Base-by-base conservation (phyloP, 2,888 invertebrate species). In the Diarsia mendica region DNA sequence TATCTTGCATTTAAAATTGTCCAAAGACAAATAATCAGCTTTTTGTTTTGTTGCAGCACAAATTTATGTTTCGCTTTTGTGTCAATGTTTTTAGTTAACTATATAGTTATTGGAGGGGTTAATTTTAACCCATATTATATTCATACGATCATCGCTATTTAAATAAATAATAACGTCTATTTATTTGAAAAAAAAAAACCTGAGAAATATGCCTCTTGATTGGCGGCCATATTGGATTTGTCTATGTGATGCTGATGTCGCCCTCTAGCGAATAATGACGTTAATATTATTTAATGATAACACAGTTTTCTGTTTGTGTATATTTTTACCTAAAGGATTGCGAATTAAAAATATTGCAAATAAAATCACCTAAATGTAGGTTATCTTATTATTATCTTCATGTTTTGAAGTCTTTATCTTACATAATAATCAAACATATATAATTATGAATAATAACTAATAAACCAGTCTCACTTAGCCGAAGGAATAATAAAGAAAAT, bases 171-270 rank as follows among this genome's bases (percentile, higher is more conserved):
- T 60, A 53, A 60, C 44, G 33, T 77, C 23, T 48, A 49, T 33
- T 20, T 23, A 60, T 66, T 55, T 15, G 1, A 11, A 46, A 67
- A 33, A 55, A 58, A 28, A 48, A 33, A 15, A 39, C 51, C 5
- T 46, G 39, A 58, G 64, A n/a, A 75, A 51, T 39, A 74, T 67
- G 20, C 48, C 15, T 55, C 44, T 48, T 49, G 20, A 76, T 78
- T n/a, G 82, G 89, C 92, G 81, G 95, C 95, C 95, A 95, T 95
- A 88, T 95, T 95, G 93, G 82, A 91, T 92, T 91, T 90, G 80
- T 85, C 84, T 87, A 85, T 83, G 55, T 66, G 77, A 68, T 60
- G 64, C 72, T 53, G 85, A 84, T 90, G 87, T 77, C 89, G 93
- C 93, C 93, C 88, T 92, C 94, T 94, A 88, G 85, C 82, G 89